phyloP scores from a whole-genome alignment of 2,888 invertebrate species.

The Coremacera marginata region DNA sequence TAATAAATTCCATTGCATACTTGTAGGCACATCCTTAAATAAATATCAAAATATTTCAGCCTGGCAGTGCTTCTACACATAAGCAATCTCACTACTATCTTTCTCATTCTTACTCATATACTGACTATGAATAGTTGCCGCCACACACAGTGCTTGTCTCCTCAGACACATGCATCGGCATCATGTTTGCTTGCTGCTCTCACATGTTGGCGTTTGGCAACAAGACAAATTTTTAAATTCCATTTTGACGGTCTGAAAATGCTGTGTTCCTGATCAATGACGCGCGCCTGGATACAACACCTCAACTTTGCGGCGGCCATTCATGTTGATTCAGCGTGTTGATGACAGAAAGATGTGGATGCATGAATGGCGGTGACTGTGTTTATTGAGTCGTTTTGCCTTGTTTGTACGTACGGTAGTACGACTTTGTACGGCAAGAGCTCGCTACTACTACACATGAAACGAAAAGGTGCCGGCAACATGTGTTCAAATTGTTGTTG shows the following conservation, averaged over 20 bases:
- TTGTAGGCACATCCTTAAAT: conserved; percentile 10
- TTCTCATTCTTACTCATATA: not conserved
- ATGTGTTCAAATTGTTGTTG: not conserved
- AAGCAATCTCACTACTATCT: not conserved
- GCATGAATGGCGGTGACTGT: not conserved
- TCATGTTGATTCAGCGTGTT: conserved; percentile 3
- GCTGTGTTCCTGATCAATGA: conserved; percentile 66
- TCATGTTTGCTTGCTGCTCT: not conserved
- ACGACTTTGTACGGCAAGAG: not conserved
- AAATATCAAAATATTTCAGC: not conserved
- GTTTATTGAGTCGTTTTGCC: not conserved
- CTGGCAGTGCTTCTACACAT: conserved; percentile 3
- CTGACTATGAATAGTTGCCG: not conserved
- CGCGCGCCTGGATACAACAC: conserved; percentile 67
- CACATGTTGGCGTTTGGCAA: not conserved
- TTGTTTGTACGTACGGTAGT: not conserved
- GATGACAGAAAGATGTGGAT: not conserved
- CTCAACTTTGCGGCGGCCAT: conserved; percentile 48
- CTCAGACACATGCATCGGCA: not conserved
- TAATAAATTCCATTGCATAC: conserved; percentile 29
- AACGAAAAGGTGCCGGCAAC: conserved; percentile 1
- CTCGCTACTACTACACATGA: not conserved
- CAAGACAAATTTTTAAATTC: conserved; percentile 47
- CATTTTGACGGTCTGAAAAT: conserved; percentile 50
- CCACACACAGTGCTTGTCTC: not conserved